Conservation (phyloP, 2,113 vertebrate genomes). For the Craseonycteris thonglongyai region DNA sequence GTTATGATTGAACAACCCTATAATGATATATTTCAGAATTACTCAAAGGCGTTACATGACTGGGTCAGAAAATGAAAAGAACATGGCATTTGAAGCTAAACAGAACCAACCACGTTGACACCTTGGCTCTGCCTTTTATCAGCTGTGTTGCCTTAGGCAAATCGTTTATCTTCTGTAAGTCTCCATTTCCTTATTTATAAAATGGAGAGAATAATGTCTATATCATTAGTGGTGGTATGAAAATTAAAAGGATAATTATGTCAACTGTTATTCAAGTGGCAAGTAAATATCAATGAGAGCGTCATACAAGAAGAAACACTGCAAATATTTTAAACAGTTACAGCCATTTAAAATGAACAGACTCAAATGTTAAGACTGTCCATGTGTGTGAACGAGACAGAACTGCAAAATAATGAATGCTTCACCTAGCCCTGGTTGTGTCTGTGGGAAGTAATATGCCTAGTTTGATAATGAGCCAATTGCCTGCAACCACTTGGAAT, state of each 20-base stretch:
- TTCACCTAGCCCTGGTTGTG: background rate
- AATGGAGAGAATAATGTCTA: background rate
- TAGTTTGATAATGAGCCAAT: background rate
- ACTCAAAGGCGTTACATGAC: background rate
- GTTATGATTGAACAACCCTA: background rate
- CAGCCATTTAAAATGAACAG: constrained; percentile 19
- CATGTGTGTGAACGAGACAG: background rate
- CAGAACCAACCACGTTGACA: background rate
- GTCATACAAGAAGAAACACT: background rate
- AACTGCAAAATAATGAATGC: background rate
- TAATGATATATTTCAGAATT: constrained; percentile 34
- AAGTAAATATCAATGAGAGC: background rate
- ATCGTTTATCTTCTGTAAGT: background rate
- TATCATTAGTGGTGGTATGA: background rate
- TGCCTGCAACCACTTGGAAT: background rate
- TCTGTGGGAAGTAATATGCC: background rate
- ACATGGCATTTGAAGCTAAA: background rate
- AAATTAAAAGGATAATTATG: constrained; percentile 12
- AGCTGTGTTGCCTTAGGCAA: background rate
- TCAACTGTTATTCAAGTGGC: constrained; percentile 5
- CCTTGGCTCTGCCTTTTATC: background rate
- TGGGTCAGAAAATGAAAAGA: constrained; percentile 6
- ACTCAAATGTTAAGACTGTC: background rate
- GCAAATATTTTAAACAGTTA: background rate
- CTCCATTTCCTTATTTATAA: background rate